Conservation (phyloP, 2,888 invertebrate species). For the Hemithea aestivaria region DNA sequence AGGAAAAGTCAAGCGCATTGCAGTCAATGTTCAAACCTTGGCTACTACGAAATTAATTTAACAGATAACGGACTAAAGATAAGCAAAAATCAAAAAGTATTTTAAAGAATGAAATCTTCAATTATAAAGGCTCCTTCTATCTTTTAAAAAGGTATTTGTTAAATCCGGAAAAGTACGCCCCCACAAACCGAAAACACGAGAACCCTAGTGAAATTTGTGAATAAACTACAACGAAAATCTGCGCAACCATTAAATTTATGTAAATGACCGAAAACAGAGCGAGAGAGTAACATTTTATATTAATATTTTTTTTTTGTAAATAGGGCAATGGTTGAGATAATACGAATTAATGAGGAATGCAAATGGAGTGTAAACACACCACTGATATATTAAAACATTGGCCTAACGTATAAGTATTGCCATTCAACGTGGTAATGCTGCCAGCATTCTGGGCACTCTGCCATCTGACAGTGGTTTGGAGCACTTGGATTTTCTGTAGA, state of each 20-base stretch:
- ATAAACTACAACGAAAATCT: slow-evolving; percentile 13
- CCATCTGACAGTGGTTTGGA: too few species aligned
- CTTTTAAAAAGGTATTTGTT: slow-evolving; percentile 10
- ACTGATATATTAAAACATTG: too few species aligned
- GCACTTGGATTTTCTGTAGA: too few species aligned
- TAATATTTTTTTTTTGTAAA: slow-evolving; percentile 14
- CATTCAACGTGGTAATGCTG: too few species aligned
- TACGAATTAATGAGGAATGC: slow-evolving; percentile 3
- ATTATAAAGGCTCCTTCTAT: neutral
- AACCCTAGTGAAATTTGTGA: slow-evolving; percentile 17
- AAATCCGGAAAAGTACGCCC: slow-evolving; percentile 13
- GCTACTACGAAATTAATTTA: too few species aligned
- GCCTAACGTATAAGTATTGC: too few species aligned
- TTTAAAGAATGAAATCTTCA: slow-evolving; percentile 1
- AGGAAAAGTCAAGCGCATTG: too few species aligned
- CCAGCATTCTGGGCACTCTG: too few species aligned
- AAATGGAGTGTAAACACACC: slow-evolving; percentile 12
- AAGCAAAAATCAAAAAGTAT: too few species aligned
- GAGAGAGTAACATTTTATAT: slow-evolving; percentile 11
- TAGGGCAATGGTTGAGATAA: slow-evolving; percentile 2
- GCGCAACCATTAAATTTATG: slow-evolving; percentile 13
- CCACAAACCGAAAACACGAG: slow-evolving; percentile 13
- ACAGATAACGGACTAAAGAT: too few species aligned
- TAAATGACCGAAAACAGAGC: slow-evolving; percentile 11
- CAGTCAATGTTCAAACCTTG: too few species aligned